Conservation (phyloP, 2,797 vertebrate genomes). For the Danio choprae region DNA sequence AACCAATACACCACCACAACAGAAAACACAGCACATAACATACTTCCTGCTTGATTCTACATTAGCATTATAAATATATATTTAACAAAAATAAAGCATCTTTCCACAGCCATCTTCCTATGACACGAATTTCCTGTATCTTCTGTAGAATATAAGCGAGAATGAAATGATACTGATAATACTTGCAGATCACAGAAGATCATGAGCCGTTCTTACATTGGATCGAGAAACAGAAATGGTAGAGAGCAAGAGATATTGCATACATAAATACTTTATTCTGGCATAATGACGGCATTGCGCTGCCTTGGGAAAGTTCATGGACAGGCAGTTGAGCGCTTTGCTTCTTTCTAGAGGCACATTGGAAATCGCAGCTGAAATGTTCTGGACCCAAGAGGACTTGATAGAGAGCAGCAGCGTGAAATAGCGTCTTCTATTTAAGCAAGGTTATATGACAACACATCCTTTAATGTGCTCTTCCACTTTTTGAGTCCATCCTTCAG, state of each 20-base stretch:
- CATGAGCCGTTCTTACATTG: slow-evolving; percentile 28
- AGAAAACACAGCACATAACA: slow-evolving; percentile 73
- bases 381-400: slow-evolving; percentile 18
- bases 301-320: slow-evolving; percentile 7
- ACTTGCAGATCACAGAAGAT: slow-evolving; percentile 57
- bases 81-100: slow-evolving; percentile 97
- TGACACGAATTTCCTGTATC: slow-evolving; percentile 80
- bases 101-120: slow-evolving; percentile 79
- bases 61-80: slow-evolving; percentile 87
- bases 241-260: slow-evolving; percentile 60
- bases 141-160: slow-evolving; percentile 74
- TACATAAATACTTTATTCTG: slow-evolving; percentile 82
- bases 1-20: slow-evolving; percentile 24
- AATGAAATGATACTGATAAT: slow-evolving; percentile 63
- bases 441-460: slow-evolving; percentile 8
- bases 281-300: slow-evolving; percentile 62
- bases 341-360: slow-evolving; percentile 39
- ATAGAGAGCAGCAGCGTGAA: slow-evolving; percentile 5
- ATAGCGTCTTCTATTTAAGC: background rate
- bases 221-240: slow-evolving; percentile 53
- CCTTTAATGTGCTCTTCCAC: slow-evolving; percentile 10
- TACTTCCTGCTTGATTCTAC: slow-evolving; percentile 88
- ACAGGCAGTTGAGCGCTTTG: slow-evolving; percentile 34
- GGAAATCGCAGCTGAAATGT: slow-evolving; percentile 12
- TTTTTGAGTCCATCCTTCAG: slow-evolving; percentile 50